phyloP scores from a whole-genome alignment of 2,113 vertebrate species.

The Progne subis region DNA sequence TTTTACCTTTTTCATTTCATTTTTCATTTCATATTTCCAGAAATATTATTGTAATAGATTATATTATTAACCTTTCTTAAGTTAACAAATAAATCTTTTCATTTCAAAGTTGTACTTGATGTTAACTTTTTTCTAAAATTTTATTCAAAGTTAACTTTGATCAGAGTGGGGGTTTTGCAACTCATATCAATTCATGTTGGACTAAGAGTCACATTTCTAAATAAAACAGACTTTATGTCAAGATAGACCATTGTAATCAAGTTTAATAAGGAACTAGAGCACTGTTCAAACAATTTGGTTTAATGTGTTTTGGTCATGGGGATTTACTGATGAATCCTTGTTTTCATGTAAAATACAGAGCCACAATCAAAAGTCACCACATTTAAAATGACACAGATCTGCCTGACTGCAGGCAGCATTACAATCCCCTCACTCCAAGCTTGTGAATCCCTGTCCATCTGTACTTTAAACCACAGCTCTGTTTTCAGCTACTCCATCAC shows the following conservation, averaged over 20 bases:
- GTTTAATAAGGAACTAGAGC: neutral
- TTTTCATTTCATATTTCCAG: neutral
- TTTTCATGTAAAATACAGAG: neutral
- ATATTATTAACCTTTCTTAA: neutral
- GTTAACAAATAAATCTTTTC: neutral
- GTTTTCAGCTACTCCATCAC: neutral
- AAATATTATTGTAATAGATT: neutral
- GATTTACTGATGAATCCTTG: neutral
- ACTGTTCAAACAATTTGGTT: accelerated
- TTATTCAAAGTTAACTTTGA: neutral
- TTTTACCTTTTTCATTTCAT: neutral
- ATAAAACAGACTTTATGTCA: neutral
- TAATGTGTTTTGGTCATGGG: neutral
- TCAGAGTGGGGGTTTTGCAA: neutral
- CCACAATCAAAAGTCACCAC: neutral
- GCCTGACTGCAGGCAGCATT: neutral
- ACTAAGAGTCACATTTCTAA: neutral
- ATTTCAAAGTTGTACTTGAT: neutral
- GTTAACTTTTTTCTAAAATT: neutral
- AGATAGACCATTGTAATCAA: neutral
- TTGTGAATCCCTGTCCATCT: neutral
- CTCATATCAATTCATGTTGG: neutral
- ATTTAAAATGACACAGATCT: neutral
- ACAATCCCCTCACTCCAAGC: no score
- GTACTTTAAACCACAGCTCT: neutral